Evolutionary conservation across 2,113 vertebrate species (phyloP).

Genomic region (Leucoraja erinaceus): DNA sequence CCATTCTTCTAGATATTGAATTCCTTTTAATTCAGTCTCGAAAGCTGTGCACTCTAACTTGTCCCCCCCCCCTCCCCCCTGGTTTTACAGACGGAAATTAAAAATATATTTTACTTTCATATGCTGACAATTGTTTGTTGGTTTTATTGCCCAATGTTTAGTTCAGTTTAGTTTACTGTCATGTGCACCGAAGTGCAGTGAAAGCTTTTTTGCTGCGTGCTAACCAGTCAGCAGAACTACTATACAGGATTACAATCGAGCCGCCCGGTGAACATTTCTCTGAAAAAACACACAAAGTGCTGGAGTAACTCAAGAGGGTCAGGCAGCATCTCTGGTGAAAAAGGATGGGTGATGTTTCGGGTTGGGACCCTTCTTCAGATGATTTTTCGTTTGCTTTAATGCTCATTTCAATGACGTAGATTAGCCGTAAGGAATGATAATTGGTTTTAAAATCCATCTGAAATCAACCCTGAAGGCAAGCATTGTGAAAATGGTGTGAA

Average conservation of each 20-base stretch:
- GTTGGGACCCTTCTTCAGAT: not conserved
- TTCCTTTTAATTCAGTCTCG: not conserved
- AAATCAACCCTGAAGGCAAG: not conserved
- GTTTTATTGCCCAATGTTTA: not conserved
- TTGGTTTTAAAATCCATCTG: not conserved
- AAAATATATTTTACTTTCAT: not conserved
- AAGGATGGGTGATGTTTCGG: too few relatives aligned
- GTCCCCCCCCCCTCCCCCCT: too few relatives aligned
- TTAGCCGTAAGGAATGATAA: not conserved
- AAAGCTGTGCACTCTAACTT: not conserved
- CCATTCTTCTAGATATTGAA: constrained; percentile 20
- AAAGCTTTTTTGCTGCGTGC: too few relatives aligned
- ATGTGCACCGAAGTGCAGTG: too few relatives aligned
- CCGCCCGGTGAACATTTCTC: too few relatives aligned
- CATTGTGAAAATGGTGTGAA: not conserved
- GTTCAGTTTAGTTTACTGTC: too few relatives aligned
- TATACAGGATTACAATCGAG: too few relatives aligned
- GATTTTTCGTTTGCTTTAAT: not conserved
- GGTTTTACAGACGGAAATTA: not conserved
- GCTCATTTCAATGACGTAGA: too few relatives aligned
- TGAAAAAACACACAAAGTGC: too few relatives aligned
- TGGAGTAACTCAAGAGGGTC: too few relatives aligned
- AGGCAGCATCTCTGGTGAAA: too few relatives aligned
- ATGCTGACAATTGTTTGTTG: not conserved
- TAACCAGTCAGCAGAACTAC: too few relatives aligned